Percentiles rank a stretch among this genome's conserved stretches.
These are phyloP conservation scores for Phacellophora camtschatica DNA, from an alignment of 30 jellyfish, hydroid and myxozoan genomes.

Conservation along the genomic window DNA sequence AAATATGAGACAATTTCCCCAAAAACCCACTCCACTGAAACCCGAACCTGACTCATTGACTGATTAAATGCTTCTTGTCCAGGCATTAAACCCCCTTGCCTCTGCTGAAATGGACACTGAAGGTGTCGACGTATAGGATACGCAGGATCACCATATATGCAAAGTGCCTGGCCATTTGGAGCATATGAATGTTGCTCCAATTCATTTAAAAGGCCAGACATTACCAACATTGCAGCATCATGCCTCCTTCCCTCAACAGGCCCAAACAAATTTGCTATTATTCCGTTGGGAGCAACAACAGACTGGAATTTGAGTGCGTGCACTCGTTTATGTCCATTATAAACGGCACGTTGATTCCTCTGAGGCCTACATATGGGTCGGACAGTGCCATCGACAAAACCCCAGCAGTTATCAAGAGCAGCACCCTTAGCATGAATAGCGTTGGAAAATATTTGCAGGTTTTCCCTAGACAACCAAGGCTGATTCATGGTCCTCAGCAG, in stretches of 20 bases:
- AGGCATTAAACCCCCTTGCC: neutral
- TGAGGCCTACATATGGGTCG: constrained; percentile 42
- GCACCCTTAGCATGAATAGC: constrained; percentile 8
- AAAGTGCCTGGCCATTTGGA: constrained; percentile 9
- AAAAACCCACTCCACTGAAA: constrained; percentile 54
- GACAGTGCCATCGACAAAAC: constrained; percentile 51
- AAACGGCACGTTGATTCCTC: constrained; percentile 29
- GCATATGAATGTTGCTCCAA: neutral
- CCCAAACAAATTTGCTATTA: constrained; percentile 40
- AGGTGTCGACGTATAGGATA: constrained; percentile 25
- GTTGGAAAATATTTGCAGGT: neutral
- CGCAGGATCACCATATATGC: constrained; percentile 47
- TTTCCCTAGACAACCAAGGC: constrained; percentile 7
- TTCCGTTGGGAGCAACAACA: constrained; percentile 40
- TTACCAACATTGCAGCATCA: constrained; percentile 9
- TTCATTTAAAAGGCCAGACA: constrained; percentile 13
- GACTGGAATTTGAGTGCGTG: constrained; percentile 47
- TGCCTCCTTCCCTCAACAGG: too few relatives aligned
- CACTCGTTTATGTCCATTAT: constrained; percentile 55
- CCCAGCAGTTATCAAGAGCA: constrained; percentile 54
- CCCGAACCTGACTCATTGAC: constrained; percentile 45
- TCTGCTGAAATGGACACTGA: constrained; percentile 13
- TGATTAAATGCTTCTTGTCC: constrained; percentile 24
- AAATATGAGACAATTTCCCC: constrained; percentile 18
- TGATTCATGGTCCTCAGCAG: neutral